These are phyloP conservation scores for Neria commutata DNA, from an alignment of 2,888 invertebrate genomes.

Conservation along the genomic window DNA sequence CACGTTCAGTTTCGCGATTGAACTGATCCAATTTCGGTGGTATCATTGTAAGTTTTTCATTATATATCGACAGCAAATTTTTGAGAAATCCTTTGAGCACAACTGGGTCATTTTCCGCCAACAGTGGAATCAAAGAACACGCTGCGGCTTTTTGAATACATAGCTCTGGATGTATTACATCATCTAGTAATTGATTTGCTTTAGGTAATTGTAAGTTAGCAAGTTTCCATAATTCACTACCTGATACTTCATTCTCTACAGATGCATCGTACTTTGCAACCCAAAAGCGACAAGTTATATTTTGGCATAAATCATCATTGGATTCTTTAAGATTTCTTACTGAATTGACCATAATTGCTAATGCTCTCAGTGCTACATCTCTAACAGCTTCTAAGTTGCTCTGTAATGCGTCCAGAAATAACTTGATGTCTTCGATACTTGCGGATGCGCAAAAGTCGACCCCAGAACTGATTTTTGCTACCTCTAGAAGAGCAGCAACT, in stretches of 20 bases:
- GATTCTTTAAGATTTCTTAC: constrained; percentile 60
- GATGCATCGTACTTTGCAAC: constrained; percentile 81
- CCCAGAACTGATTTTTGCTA: constrained; percentile 77
- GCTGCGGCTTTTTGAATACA: constrained; percentile 85
- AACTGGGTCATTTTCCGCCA: constrained; percentile 65
- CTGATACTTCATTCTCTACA: constrained; percentile 74
- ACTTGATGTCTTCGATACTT: constrained; percentile 73
- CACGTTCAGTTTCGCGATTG: constrained; percentile 83
- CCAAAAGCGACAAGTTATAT: constrained; percentile 77
- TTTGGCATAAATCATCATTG: constrained; percentile 64
- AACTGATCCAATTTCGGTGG: constrained; percentile 89
- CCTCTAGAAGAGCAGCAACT: constrained; percentile 79
- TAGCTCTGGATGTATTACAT: constrained; percentile 81
- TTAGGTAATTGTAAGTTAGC: constrained; percentile 65
- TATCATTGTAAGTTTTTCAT: constrained; percentile 78
- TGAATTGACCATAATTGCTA: constrained; percentile 69
- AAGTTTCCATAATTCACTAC: constrained; percentile 69
- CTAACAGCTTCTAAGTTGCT: constrained; percentile 74
- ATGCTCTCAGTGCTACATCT: constrained; percentile 79
- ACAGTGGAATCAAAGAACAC: constrained; percentile 74
- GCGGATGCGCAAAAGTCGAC: constrained; percentile 69
- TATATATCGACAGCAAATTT: constrained; percentile 74
- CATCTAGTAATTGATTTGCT: constrained; percentile 64
- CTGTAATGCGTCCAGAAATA: constrained; percentile 79
- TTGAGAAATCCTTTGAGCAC: constrained; percentile 68